Base-by-base conservation (phyloP, 1,140 invertebrate genomes). In the Pseudomyrmex sp. region DNA sequence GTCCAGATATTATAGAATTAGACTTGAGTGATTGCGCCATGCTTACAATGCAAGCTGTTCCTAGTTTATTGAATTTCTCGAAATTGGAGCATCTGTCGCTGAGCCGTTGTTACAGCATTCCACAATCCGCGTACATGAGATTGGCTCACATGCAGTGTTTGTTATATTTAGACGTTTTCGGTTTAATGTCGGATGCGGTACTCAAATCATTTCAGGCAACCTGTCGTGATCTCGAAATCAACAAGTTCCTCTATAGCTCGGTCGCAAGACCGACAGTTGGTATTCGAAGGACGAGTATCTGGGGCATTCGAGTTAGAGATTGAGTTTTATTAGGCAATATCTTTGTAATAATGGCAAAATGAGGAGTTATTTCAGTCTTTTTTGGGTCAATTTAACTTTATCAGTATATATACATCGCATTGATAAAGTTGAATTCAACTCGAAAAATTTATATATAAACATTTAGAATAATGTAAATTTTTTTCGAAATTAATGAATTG, bases 261-360 rank as follows among this genome's bases (percentile, higher is more conserved):
- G 96, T 99, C 26, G 97, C 98, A 0, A 94, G 98, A 50, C 98
- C 98, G 0, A 98, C 98, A 0, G 97, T 98, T 12, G 98, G 98
- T 1, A 96, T 97, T 13, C 94, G 97, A 86, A 95, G 98, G 88
- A 98, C 98, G 0, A 98, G 97, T 44, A 97, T 99, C 90, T 99
- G 98, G 98, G 97, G 97, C 2, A 93, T 98, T 7, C 94, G 97
- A 84, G 98, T 98, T 54, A 95, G 97, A 91, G 98, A 98, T 94
- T 98, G 90, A 95, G 82, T 35, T 69, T 80, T 61, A 52, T 82
- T 62, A 52, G 50, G 3, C 23, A 46, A 72, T 26, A 7, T 9
- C 26, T 58, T 50, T 48, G 46, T 15, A 75, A 46, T 48, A 58
- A 61, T 48, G 61, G 10, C 18, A 82, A 52, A 70, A 5, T 59